These are phyloP conservation scores for Apotomis betuletana DNA, from an alignment of 2,888 invertebrate genomes.

Conservation along the genomic window DNA sequence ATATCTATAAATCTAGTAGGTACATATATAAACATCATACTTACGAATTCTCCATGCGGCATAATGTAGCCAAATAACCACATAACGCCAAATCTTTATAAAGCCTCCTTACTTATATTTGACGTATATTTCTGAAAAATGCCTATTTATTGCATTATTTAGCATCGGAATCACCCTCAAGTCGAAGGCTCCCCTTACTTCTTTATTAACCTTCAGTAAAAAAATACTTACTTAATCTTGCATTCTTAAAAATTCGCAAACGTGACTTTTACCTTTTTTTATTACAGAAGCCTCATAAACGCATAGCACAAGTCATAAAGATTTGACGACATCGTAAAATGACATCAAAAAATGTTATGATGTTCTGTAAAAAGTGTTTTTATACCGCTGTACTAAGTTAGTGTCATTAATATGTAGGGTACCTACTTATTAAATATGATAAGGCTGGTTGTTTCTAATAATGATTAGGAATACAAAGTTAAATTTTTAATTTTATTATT, in stretches of 20 bases:
- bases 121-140: not conserved
- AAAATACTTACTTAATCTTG: constrained; percentile 31
- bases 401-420: constrained; percentile 14
- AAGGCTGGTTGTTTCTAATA: not conserved
- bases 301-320: constrained; percentile 33
- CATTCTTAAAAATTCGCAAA: constrained; percentile 39
- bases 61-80: no score
- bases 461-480: no score
- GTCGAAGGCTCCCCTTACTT: not conserved
- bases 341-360: constrained; percentile 40
- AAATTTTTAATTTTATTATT: no score
- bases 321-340: constrained; percentile 40
- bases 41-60: not conserved
- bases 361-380: constrained; percentile 31
- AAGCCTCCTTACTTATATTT: no score
- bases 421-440: not conserved
- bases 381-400: constrained; percentile 21
- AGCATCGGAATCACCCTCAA: constrained; percentile 31
- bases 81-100: no score
- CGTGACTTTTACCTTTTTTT: constrained; percentile 33
- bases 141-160: constrained; percentile 15
- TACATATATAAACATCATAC: no score
- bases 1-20: no score
- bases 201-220: constrained; percentile 31
- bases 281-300: constrained; percentile 32